Percentiles rank a stretch among this genome's conserved stretches.
Evolutionary conservation across 1,140 invertebrate species (phyloP).

Genomic region (Ceratoteleas bidentatus): DNA sequence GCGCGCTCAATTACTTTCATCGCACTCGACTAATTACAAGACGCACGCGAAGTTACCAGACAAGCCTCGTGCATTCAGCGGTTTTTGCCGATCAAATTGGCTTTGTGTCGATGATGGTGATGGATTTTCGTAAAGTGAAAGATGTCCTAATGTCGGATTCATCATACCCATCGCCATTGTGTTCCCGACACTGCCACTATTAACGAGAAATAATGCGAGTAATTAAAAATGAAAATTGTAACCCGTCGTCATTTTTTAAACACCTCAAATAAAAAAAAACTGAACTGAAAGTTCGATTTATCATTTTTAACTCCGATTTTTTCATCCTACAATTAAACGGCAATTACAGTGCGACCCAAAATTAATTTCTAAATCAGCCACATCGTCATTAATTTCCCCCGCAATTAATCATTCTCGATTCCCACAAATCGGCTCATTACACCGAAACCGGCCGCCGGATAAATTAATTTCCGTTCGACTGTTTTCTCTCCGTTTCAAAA

Average conservation of each 20-base stretch:
- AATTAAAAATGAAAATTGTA: background rate
- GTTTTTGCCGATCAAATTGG: slow-evolving; percentile 26
- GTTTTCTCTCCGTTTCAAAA: slow-evolving; percentile 8
- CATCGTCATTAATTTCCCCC: no score
- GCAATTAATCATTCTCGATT: no score
- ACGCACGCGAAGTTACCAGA: slow-evolving; percentile 33
- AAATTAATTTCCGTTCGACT: background rate
- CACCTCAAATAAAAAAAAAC: no score
- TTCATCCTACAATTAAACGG: no score
- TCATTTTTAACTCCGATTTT: no score
- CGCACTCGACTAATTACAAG: slow-evolving; percentile 43
- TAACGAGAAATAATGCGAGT: background rate
- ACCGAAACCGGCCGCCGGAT: background rate
- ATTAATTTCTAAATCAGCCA: no score
- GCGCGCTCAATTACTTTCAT: slow-evolving; percentile 51
- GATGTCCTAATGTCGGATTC: slow-evolving; percentile 5
- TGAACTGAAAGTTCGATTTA: no score
- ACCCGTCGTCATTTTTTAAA: no score
- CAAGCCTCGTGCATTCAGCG: slow-evolving; percentile 11
- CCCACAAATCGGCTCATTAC: background rate
- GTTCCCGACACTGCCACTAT: no score
- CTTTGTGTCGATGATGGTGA: slow-evolving; percentile 7
- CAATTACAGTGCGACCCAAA: no score
- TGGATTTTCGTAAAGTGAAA: slow-evolving; percentile 2
- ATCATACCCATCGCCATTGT: no score